Evolutionary conservation across 2,797 vertebrate genomes (phyloP), one percentile per base, ranked within the genome.

Genomic region (Euphonia xanthogaster): DNA sequence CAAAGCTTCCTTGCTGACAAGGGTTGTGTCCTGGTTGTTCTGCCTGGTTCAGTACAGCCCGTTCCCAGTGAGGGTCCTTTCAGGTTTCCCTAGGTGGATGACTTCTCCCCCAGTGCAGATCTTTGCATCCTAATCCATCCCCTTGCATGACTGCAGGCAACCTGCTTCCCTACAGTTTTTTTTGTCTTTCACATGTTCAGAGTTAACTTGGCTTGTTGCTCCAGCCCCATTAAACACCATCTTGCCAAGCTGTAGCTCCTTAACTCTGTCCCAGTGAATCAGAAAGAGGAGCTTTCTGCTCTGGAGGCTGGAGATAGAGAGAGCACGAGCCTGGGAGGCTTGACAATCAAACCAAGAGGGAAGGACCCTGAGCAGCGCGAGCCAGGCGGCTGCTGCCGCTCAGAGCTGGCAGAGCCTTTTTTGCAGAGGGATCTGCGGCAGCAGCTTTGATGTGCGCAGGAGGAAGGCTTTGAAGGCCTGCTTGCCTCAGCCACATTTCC

Each of bases 171-270:
- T 72, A 85, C 54, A n/a, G 68, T 35, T 31, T 67, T 67, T 92
- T 74, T 76, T 44, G 73, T 85, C 54, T 90, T 97, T 96, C 77
- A 88, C 51, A 40, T 13, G 63, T 65, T 95, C 75, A 12, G 54
- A 62, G 67, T 48, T 65, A 61, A 58, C 71, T 80, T 50, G 27
- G 47, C 62, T 90, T 74, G 48, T 77, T 95, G 89, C 74, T 73
- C 62, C 79, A 93, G 77, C 25, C 60, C 65, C 82, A 67, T 85
- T 93, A 93, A 90, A 88, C 74, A 76, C 42, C 33, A 7, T 65
- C 86, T 93, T 94, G 86, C 91, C 76, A 96, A 96, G 86, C 81
- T 87, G 55, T 73, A 95, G 61, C 86, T 94, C 88, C 88, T 94
- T 92, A 82, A 81, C 75, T 94, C 88, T 91, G 73, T 95, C 79